A percentile compares a stretch with the other conserved stretches of the same genome.
Conservation (phyloP, 2,888 invertebrate species). For the Anorthoa munda region DNA sequence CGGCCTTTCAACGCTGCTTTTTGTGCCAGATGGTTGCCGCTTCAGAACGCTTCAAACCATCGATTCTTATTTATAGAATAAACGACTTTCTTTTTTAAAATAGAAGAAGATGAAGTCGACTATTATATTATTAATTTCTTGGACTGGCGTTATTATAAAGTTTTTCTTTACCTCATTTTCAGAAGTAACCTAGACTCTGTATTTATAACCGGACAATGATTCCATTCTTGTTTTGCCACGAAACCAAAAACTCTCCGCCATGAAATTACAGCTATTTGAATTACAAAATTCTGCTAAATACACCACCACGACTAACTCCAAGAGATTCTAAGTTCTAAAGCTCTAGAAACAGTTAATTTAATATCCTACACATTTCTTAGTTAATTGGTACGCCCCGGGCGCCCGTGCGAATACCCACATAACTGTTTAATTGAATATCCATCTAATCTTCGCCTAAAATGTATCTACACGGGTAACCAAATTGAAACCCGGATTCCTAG, state of each 20-base stretch:
- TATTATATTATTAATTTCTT: neutral
- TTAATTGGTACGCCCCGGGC: conserved; percentile 58
- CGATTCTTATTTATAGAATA: no score
- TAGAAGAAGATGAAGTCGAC: no score
- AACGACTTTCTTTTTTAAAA: no score
- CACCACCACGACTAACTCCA: conserved; percentile 20
- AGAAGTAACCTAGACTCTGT: neutral
- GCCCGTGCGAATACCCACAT: conserved; percentile 41
- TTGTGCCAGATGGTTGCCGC: no score
- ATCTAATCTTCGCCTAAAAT: conserved; percentile 55
- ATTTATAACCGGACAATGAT: neutral
- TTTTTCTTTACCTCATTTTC: neutral
- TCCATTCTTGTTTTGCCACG: neutral
- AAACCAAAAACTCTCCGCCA: neutral
- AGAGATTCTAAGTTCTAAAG: conserved; percentile 29
- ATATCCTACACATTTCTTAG: conserved; percentile 57
- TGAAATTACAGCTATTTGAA: neutral
- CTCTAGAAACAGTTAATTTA: conserved; percentile 53
- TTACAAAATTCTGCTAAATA: conserved; percentile 8
- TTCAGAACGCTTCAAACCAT: no score
- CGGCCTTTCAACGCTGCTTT: no score
- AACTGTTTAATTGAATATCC: conserved; percentile 60
- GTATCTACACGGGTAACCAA: conserved; percentile 21
- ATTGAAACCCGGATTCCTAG: conserved; percentile 16
- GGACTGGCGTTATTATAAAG: neutral